Evolutionary conservation across 1,140 invertebrate species (phyloP).

Genomic region (Teleogryllus occipitalis): DNA sequence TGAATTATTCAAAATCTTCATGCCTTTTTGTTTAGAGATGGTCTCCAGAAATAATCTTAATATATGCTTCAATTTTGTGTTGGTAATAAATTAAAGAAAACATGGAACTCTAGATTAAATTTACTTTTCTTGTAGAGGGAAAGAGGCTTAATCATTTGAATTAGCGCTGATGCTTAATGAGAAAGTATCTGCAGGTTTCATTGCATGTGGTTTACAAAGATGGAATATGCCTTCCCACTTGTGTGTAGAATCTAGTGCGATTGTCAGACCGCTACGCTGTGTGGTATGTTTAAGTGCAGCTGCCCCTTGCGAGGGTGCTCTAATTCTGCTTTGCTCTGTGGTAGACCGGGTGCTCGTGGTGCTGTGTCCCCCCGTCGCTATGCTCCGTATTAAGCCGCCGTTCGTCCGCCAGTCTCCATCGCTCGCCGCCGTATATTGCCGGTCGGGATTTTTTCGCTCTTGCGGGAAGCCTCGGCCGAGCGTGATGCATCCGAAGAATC

Average conservation of each 20-base stretch:
- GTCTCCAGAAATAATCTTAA: too few relatives aligned
- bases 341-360: slow-evolving; percentile 21
- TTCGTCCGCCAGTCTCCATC: slow-evolving; percentile 17
- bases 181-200: too few relatives aligned
- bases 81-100: too few relatives aligned
- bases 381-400: slow-evolving; percentile 22
- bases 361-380: slow-evolving; percentile 20
- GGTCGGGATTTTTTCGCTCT: slow-evolving; percentile 20
- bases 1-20: too few relatives aligned
- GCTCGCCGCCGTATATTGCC: slow-evolving; percentile 6
- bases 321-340: slow-evolving; percentile 21
- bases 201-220: neutral
- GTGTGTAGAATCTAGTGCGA: neutral
- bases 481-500: neutral
- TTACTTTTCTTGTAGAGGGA: too few relatives aligned
- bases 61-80: too few relatives aligned
- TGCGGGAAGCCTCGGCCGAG: slow-evolving; percentile 19
- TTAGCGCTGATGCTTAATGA: too few relatives aligned
- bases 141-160: too few relatives aligned
- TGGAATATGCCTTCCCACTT: neutral
- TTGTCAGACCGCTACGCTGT: neutral
- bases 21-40: too few relatives aligned
- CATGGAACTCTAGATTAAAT: too few relatives aligned
- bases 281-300: neutral
- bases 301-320: slow-evolving; percentile 6